These are phyloP conservation scores for Mya arenaria DNA, from an alignment of 1,140 invertebrate genomes.

Conservation along the genomic window DNA sequence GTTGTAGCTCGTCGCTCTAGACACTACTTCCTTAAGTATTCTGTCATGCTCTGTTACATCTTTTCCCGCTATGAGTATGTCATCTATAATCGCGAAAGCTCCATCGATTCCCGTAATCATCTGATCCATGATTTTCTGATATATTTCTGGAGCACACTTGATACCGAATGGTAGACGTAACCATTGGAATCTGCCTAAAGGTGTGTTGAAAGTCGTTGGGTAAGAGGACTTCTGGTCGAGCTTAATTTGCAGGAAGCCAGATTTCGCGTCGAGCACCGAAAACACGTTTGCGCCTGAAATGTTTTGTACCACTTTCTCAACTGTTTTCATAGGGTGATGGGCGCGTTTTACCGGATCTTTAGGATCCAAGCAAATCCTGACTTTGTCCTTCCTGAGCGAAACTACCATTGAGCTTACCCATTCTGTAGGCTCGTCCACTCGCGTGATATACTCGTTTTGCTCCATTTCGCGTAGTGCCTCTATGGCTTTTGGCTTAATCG, in stretches of 20 bases:
- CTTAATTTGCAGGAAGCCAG: slow-evolving; percentile 50
- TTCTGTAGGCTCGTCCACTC: slow-evolving; percentile 57
- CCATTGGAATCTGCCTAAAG: slow-evolving; percentile 59
- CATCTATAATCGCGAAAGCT: slow-evolving; percentile 60
- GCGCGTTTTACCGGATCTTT: slow-evolving; percentile 44
- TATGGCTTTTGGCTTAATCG: slow-evolving; percentile 29
- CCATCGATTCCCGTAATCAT: slow-evolving; percentile 49
- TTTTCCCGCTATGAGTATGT: slow-evolving; percentile 42
- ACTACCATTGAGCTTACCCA: slow-evolving; percentile 60
- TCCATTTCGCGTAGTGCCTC: slow-evolving; percentile 52
- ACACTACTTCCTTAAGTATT: slow-evolving; percentile 71
- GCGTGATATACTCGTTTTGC: slow-evolving; percentile 50
- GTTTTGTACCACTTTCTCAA: slow-evolving; percentile 37
- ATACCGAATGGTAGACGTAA: slow-evolving; percentile 59
- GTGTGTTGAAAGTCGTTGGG: slow-evolving; percentile 52
- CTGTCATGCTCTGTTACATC: slow-evolving; percentile 54
- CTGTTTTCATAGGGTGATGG: slow-evolving; percentile 52
- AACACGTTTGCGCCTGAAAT: slow-evolving; percentile 54
- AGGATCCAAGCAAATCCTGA: slow-evolving; percentile 61
- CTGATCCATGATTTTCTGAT: slow-evolving; percentile 79
- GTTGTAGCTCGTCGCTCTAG: slow-evolving; percentile 69
- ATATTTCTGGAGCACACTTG: slow-evolving; percentile 77
- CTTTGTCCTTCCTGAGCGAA: slow-evolving; percentile 41
- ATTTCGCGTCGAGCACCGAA: slow-evolving; percentile 39
- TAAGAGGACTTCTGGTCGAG: slow-evolving; percentile 16